Percentiles rank a stretch among this genome's conserved stretches.
Conservation (phyloP, 2,113 vertebrate genomes). For the Odobenus rosmarus region DNA sequence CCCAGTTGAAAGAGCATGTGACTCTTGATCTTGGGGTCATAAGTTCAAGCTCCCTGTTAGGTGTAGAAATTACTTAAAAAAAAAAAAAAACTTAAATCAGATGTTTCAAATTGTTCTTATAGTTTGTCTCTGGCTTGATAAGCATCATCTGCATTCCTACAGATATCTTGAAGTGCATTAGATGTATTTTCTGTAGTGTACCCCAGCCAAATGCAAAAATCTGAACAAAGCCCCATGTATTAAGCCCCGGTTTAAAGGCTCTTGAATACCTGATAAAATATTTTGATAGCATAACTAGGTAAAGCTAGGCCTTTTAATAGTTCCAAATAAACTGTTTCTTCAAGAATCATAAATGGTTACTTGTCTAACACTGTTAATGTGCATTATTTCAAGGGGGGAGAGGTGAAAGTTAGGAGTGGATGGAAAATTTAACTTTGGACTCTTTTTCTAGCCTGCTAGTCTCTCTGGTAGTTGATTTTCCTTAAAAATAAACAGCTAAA, state of each 20-base stretch:
- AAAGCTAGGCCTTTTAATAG: neutral
- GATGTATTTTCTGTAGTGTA: neutral
- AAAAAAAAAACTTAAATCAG: neutral
- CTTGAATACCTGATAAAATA: constrained; percentile 38
- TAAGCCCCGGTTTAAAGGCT: constrained; percentile 7
- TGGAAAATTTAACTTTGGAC: neutral
- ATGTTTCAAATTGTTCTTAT: neutral
- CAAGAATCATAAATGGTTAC: neutral
- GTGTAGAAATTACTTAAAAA: neutral
- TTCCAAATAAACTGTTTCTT: constrained; percentile 1
- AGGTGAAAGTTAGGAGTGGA: neutral
- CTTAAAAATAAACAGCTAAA: constrained; percentile 27
- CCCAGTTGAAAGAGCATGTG: neutral
- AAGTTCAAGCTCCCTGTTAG: neutral
- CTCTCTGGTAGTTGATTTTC: neutral
- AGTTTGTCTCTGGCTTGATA: neutral
- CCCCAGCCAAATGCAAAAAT: neutral
- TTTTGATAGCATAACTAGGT: constrained; percentile 19
- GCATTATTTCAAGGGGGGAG: neutral
- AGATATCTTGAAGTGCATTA: neutral
- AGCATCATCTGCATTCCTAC: neutral
- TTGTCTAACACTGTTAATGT: neutral
- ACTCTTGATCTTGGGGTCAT: neutral
- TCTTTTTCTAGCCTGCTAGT: neutral
- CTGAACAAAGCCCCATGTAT: constrained; percentile 4